Conservation (phyloP, 2,797 vertebrate genomes). For the Cetoscarus ocellatus region DNA sequence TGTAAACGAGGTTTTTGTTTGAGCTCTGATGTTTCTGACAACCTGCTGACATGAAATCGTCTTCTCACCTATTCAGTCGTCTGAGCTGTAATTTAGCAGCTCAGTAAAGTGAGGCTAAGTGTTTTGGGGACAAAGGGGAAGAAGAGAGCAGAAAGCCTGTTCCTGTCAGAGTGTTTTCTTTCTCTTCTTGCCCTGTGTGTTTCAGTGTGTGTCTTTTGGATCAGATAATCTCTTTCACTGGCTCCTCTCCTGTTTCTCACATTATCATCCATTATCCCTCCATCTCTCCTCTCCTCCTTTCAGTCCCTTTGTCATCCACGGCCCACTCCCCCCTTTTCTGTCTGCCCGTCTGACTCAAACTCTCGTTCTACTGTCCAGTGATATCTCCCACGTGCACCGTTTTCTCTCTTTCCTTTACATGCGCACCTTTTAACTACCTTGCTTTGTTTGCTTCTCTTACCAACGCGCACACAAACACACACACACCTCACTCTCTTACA, state of each 20-base stretch:
- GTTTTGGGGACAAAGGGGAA: slow-evolving; percentile 13
- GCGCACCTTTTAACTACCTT: slow-evolving; percentile 39
- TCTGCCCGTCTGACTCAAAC: slow-evolving; percentile 40
- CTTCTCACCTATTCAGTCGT: slow-evolving; percentile 8
- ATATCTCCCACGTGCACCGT: slow-evolving; percentile 40
- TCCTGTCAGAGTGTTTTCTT: slow-evolving; percentile 24
- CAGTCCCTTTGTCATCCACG: slow-evolving; percentile 62
- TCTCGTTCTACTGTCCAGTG: slow-evolving; percentile 48
- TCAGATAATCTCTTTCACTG: slow-evolving; percentile 74
- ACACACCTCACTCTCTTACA: slow-evolving; percentile 27
- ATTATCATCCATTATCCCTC: slow-evolving; percentile 76
- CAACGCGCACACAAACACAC: not conserved
- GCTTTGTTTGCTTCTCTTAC: slow-evolving; percentile 30
- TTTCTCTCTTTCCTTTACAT: slow-evolving; percentile 31
- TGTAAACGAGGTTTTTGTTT: slow-evolving; percentile 1
- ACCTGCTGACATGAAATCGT: slow-evolving; percentile 27
- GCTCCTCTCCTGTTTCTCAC: slow-evolving; percentile 76
- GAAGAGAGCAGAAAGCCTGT: slow-evolving; percentile 3
- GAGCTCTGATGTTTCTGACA: slow-evolving; percentile 15
- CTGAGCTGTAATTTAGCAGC: slow-evolving; percentile 19
- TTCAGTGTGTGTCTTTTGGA: slow-evolving; percentile 55
- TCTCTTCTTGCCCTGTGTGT: slow-evolving; percentile 24
- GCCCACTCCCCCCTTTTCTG: slow-evolving; percentile 28
- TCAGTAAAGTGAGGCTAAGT: slow-evolving; percentile 12
- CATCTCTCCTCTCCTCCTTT: slow-evolving; percentile 69